Conservation (phyloP, 2,888 invertebrate genomes). For the Eurytoma adleriae region DNA sequence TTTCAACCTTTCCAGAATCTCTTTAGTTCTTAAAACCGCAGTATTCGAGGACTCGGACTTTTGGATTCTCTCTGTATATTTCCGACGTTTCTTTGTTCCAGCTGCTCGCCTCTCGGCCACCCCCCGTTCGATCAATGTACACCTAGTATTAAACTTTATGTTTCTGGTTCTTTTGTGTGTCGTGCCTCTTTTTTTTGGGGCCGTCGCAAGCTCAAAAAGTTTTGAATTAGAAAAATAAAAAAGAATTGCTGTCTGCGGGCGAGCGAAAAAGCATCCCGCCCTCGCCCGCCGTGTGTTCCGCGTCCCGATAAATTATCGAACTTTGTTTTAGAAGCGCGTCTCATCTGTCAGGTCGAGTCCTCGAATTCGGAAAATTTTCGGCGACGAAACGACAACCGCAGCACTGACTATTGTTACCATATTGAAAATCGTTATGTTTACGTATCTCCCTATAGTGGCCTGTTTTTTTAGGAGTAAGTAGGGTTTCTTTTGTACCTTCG, state of each 20-base stretch:
- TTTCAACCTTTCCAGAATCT: too few species aligned
- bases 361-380: conserved; percentile 8
- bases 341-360: conserved; percentile 38
- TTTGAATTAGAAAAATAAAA: conserved; percentile 47
- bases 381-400: conserved; percentile 42
- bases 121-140: conserved; percentile 7
- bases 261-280: not conserved
- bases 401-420: conserved; percentile 37
- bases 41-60: conserved; percentile 57
- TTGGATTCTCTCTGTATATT: conserved; percentile 29
- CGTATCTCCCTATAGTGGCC: conserved; percentile 36
- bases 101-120: not conserved
- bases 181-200: conserved; percentile 21
- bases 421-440: conserved; percentile 53
- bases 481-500: conserved; percentile 8
- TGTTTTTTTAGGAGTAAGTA: conserved; percentile 36
- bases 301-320: conserved; percentile 52
- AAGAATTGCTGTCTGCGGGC: conserved; percentile 20
- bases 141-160: conserved; percentile 4
- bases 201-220: conserved; percentile 9
- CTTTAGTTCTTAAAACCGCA: conserved; percentile 63
- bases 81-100: conserved; percentile 55
- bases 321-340: conserved; percentile 50
- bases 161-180: conserved; percentile 36
- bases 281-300: not conserved